Percentiles rank a stretch among this genome's conserved stretches.
These are phyloP conservation scores for Acronicta aceris DNA, from an alignment of 2,888 invertebrate genomes.

Conservation along the genomic window DNA sequence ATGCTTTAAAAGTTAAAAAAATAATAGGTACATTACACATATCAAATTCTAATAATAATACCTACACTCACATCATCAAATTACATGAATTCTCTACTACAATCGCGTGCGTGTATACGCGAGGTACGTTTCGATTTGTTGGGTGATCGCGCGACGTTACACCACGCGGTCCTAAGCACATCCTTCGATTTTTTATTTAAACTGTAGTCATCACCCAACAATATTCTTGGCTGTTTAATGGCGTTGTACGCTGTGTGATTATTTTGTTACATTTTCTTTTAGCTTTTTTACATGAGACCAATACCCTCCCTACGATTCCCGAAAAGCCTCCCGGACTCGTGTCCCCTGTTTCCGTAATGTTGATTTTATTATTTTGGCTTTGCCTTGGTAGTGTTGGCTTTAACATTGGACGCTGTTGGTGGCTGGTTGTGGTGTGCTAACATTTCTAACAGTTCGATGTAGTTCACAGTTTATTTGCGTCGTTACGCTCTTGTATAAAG, in stretches of 20 bases:
- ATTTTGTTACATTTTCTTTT: slow-evolving; percentile 77
- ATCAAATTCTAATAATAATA: background rate
- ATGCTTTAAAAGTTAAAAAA: too few species aligned
- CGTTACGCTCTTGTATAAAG: slow-evolving; percentile 77
- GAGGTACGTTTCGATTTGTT: slow-evolving; percentile 80
- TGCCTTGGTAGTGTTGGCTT: slow-evolving; percentile 88
- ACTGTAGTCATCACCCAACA: slow-evolving; percentile 83
- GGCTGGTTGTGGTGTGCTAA: slow-evolving; percentile 87
- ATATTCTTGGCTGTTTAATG: slow-evolving; percentile 82
- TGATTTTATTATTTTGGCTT: slow-evolving; percentile 85
- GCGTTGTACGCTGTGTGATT: slow-evolving; percentile 87
- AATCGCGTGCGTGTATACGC: slow-evolving; percentile 75
- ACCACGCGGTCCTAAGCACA: slow-evolving; percentile 76
- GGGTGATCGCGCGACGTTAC: slow-evolving; percentile 82
- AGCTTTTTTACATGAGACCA: slow-evolving; percentile 76
- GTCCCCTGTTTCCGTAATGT: slow-evolving; percentile 88
- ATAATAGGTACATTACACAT: background rate
- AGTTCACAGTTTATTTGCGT: slow-evolving; percentile 80
- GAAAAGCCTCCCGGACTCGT: slow-evolving; percentile 86
- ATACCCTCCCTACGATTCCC: slow-evolving; percentile 65
- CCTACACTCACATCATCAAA: background rate
- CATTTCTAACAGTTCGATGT: slow-evolving; percentile 81
- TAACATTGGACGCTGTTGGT: slow-evolving; percentile 83
- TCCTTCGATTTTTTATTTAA: slow-evolving; percentile 63
- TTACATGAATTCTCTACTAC: slow-evolving; percentile 1